Base-by-base conservation (phyloP, 1,140 invertebrate species). In the Cecropterus lyciades region DNA sequence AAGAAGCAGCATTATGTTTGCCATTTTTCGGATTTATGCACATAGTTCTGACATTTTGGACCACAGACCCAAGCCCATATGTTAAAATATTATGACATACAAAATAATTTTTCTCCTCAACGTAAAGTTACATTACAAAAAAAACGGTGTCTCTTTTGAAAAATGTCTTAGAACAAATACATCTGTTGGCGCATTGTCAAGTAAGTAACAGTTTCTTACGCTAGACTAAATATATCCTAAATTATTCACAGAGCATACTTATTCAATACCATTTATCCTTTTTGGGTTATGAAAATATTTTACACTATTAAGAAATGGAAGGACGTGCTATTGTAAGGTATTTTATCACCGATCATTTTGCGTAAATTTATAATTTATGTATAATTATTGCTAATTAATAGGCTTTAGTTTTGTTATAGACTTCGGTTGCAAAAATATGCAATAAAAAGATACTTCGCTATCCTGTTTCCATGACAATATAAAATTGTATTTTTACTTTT, bases 161-260 rank as follows among this genome's bases (percentile, higher is more conserved):
- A 81, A 76, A 80, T 69, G 75, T 73, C 65, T 67, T 57, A 62
- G n/a, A n/a, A 65, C 42, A 9, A 3, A 17, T 51, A 57, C 48
- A 33, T 64, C 40, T 59, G 74, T 78, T 80, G 82, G 82, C 82
- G 82, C 82, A 85, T 85, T 85, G 80, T 85, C 82, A 83, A 85
- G 64, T 64, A 45, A 62, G 72, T 69, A 70, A 67, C 49, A 68
- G 53, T 72, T 49, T 13, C 52, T 60, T 60, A 60, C 15, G 10
- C 27, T 60, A 60, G 7, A 60, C 45, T 60, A 60, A 60, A 16
- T 24, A 14, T 59, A 59, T 59, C 42, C 43, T 60, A 48, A 60
- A 9, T 33, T 48, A 60, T 60, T 60, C 57, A 60, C 43, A 59
- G 56, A 30, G 42, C 24, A 59, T 45, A 30, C 42, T 59, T 59